These are phyloP conservation scores for Perca fluviatilis DNA, from an alignment of 2,113 vertebrate genomes.

Conservation along the genomic window DNA sequence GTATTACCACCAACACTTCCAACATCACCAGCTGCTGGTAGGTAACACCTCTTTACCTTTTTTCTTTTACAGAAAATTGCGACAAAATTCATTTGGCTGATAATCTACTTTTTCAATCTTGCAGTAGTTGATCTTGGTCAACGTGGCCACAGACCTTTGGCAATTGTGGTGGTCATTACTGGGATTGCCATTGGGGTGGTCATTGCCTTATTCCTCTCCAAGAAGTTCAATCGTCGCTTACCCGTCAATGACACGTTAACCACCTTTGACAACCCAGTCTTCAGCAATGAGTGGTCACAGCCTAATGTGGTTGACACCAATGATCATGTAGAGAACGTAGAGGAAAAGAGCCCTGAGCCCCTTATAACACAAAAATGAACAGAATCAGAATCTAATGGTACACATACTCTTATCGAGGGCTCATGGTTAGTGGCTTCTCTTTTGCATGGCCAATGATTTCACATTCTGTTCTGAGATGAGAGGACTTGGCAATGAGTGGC, in stretches of 20 bases:
- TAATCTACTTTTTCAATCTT: constrained; percentile 11
- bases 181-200: neutral
- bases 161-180: constrained; percentile 24
- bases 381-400: no score
- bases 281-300: neutral
- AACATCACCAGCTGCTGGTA: no score
- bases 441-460: neutral
- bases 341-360: constrained; percentile 25
- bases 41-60: no score
- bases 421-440: neutral
- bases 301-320: neutral
- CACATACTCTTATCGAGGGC: no score
- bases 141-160: constrained; percentile 42
- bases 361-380: neutral
- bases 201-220: constrained; percentile 18
- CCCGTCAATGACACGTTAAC: neutral
- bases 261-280: constrained; percentile 57
- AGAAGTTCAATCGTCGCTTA: constrained; percentile 25
- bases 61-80: no score
- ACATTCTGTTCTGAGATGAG: neutral
- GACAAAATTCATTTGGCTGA: neutral
- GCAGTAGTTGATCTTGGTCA: neutral
- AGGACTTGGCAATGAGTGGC: neutral
- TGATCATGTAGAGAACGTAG: constrained; percentile 30
- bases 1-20: no score